Conservation (phyloP, 1,140 invertebrate genomes). For the Tetramorium simillimum region DNA sequence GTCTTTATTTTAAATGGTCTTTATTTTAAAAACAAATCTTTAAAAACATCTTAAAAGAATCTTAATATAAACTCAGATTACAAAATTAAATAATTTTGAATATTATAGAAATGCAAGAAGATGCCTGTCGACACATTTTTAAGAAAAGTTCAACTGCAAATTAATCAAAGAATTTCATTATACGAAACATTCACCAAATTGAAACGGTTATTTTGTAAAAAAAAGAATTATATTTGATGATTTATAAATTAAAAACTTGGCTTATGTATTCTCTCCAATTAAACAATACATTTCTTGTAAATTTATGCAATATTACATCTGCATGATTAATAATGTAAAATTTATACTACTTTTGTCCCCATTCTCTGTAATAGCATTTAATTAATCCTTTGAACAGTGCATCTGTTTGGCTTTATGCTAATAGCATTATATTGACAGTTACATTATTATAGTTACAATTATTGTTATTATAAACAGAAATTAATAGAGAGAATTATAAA, state of each 20-base stretch:
- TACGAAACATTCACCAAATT: background rate
- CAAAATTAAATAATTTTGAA: background rate
- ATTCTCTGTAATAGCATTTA: slow-evolving; percentile 24
- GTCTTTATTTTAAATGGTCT: too few species aligned
- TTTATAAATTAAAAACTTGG: slow-evolving; percentile 16
- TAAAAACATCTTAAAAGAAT: too few species aligned
- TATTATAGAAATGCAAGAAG: background rate
- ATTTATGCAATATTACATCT: slow-evolving; percentile 33
- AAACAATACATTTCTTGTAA: background rate
- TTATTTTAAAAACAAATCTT: too few species aligned
- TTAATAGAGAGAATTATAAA: background rate
- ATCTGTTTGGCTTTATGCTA: slow-evolving; percentile 19
- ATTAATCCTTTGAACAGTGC: slow-evolving; percentile 41
- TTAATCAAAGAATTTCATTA: background rate
- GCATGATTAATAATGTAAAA: slow-evolving; percentile 13
- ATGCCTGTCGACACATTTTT: background rate
- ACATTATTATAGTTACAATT: slow-evolving; percentile 16
- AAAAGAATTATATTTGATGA: background rate
- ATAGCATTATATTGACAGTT: slow-evolving; percentile 13
- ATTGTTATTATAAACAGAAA: background rate
- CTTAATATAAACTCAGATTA: background rate
- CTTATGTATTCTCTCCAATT: background rate
- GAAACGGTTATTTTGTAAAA: background rate
- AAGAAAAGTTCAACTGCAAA: background rate
- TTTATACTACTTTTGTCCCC: slow-evolving; percentile 11